Conservation (phyloP, 2,113 vertebrate genomes). For the Sinocyclocheilus rhinocerous region DNA sequence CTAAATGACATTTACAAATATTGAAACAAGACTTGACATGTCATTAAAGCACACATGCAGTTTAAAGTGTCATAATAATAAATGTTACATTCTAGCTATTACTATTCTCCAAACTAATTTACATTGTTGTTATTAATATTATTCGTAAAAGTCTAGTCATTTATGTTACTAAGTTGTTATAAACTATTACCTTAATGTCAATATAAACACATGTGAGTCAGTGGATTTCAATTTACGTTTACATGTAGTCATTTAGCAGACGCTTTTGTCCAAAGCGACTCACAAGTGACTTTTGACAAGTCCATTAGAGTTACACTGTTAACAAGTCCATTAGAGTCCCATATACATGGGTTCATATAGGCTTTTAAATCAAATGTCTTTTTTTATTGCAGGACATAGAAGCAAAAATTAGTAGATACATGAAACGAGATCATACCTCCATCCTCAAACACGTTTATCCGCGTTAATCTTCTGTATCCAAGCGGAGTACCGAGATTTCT, state of each 20-base stretch:
- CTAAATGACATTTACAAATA: not conserved
- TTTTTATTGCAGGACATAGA: no score
- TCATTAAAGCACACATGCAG: not conserved
- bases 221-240: not conserved
- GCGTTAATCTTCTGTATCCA: not conserved
- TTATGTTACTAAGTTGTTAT: not conserved
- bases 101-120: not conserved
- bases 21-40: not conserved
- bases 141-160: no score
- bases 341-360: no score
- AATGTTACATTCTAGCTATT: not conserved
- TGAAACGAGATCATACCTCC: slow-evolving; percentile 26
- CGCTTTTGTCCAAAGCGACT: no score
- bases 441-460: not conserved
- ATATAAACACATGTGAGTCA: not conserved
- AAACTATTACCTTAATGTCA: not conserved
- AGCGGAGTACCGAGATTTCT: not conserved
- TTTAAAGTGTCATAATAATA: not conserved
- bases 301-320: no score
- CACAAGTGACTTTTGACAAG: no score
- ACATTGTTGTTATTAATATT: no score
- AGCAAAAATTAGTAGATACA: not conserved
- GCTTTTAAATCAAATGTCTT: not conserved
- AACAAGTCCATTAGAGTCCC: no score
- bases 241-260: no score